Conservation (phyloP, 1,140 invertebrate genomes). For the Oedothorax gibbosus region DNA sequence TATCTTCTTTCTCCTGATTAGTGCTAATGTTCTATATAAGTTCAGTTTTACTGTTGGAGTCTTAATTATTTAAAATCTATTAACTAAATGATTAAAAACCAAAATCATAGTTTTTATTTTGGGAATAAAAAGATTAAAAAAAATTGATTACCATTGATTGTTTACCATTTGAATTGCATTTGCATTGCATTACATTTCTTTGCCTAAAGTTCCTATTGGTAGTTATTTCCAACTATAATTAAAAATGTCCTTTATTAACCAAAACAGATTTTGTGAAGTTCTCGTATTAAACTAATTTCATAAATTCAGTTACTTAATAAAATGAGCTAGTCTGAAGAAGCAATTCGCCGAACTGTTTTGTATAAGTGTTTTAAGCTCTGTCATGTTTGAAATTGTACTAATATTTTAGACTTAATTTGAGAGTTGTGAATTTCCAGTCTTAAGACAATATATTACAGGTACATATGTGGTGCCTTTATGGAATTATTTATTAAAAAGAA, state of each 20-base stretch:
- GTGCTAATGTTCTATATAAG: too few species aligned
- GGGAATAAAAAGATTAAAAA: too few species aligned
- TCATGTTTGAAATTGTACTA: background rate
- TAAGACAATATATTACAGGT: background rate
- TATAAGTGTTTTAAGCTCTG: slow-evolving; percentile 33
- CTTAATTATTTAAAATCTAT: background rate
- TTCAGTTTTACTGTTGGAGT: background rate
- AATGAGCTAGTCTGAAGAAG: slow-evolving; percentile 28
- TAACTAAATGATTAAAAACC: too few species aligned
- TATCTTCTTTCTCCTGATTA: background rate
- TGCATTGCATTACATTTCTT: slow-evolving; percentile 11
- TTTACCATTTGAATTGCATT: background rate
- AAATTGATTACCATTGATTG: too few species aligned
- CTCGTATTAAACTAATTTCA: background rate
- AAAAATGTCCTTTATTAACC: background rate
- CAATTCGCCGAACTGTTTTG: slow-evolving; percentile 21
- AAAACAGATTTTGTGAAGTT: background rate
- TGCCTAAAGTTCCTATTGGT: slow-evolving; percentile 32
- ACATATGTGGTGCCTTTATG: background rate
- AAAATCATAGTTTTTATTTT: too few species aligned
- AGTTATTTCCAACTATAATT: background rate
- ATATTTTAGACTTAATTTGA: background rate
- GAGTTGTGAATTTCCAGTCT: slow-evolving; percentile 1
- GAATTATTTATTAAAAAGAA: slow-evolving; percentile 5
- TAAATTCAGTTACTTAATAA: slow-evolving; percentile 30